Conservation (phyloP, 1,140 invertebrate genomes). For the Rhizoglyphus robini region DNA sequence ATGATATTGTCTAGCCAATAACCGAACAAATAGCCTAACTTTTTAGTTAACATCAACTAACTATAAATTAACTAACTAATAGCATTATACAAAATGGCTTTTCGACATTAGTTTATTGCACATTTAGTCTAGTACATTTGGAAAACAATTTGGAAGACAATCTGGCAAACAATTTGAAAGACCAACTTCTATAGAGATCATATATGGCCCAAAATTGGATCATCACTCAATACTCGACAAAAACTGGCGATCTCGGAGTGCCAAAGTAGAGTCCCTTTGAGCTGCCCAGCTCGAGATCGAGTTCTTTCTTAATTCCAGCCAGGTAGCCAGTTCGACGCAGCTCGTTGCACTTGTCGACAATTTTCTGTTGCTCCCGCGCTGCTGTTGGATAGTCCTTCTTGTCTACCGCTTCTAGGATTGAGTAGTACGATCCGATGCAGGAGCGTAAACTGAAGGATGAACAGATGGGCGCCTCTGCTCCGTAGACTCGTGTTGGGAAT, state of each 20-base stretch:
- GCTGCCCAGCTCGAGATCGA: not conserved
- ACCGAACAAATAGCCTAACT: no score
- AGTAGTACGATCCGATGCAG: not conserved
- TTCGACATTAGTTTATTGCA: no score
- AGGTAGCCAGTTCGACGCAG: not conserved
- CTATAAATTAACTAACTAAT: no score
- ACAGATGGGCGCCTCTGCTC: constrained; percentile 4
- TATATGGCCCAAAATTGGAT: no score
- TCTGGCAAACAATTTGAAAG: no score
- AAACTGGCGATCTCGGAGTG: constrained; percentile 7
- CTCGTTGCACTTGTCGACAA: not conserved
- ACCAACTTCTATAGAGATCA: no score
- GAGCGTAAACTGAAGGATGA: constrained; percentile 12
- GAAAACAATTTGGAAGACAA: no score
- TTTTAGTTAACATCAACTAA: no score
- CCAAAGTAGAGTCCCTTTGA: not conserved
- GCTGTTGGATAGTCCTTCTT: not conserved
- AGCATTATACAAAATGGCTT: no score
- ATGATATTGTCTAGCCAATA: no score
- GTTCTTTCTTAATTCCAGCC: not conserved
- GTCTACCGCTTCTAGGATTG: not conserved
- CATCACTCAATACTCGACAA: no score
- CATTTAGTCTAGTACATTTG: no score
- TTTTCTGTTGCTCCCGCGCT: not conserved
- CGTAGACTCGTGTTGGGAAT: not conserved